Conservation (phyloP, 2,797 vertebrate species). For the Sardinella longiceps region DNA sequence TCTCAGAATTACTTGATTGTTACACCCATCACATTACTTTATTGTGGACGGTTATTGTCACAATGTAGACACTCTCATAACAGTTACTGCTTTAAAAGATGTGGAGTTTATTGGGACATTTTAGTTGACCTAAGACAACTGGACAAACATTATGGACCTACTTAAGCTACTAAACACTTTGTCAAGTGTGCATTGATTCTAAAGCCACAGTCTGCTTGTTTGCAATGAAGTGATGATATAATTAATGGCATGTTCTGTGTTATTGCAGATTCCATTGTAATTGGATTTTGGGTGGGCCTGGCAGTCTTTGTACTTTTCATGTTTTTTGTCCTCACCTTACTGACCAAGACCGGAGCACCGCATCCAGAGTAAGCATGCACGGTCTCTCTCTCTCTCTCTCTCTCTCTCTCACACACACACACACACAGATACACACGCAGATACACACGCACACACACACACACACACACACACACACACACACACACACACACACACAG, state of each 20-base stretch:
- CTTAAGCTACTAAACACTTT: too few relatives aligned
- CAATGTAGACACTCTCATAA: too few relatives aligned
- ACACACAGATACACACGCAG: neutral
- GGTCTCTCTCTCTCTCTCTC: too few relatives aligned
- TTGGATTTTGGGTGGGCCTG: conserved; percentile 90
- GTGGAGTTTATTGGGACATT: too few relatives aligned
- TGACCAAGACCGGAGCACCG: conserved; percentile 86
- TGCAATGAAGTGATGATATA: neutral
- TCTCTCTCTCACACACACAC: conserved; percentile 8
- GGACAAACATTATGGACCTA: too few relatives aligned
- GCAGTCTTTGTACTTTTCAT: conserved; percentile 89
- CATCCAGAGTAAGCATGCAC: conserved; percentile 83
- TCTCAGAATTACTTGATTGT: too few relatives aligned
- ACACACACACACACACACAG: neutral
- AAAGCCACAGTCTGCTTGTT: neutral
- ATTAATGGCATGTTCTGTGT: neutral
- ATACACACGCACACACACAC: neutral
- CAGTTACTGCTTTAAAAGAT: too few relatives aligned
- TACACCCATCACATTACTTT: too few relatives aligned
- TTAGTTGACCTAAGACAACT: too few relatives aligned
- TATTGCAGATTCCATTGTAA: conserved; percentile 87
- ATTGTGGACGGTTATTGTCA: too few relatives aligned
- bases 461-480: neutral
- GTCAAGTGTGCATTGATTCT: too few relatives aligned
- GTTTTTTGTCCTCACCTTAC: conserved; percentile 88